A percentile compares a stretch with the other conserved stretches of the same genome.
phyloP scores from a whole-genome alignment of 2,113 vertebrate species.

The Gopherus evgoodei region DNA sequence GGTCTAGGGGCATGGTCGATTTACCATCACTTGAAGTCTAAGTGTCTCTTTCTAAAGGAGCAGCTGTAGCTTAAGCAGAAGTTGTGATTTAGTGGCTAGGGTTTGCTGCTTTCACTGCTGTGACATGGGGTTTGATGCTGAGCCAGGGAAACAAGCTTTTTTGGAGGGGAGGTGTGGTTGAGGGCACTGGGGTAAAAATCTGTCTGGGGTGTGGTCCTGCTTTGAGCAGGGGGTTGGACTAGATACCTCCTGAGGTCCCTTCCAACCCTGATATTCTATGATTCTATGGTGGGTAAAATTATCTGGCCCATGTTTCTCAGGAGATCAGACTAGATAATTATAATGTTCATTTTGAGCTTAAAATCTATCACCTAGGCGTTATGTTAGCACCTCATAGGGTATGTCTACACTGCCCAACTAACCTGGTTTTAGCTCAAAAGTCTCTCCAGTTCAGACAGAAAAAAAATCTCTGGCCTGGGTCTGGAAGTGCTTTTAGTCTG shows the following conservation, averaged over 20 bases:
- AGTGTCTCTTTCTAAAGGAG: neutral
- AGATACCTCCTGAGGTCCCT: too few species aligned
- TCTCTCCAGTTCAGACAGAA: neutral
- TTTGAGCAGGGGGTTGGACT: too few species aligned
- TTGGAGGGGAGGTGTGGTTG: too few species aligned
- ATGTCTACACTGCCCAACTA: neutral
- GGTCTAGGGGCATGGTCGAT: neutral
- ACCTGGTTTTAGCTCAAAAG: neutral
- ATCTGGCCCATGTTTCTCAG: neutral
- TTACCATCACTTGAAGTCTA: neutral
- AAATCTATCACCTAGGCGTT: neutral
- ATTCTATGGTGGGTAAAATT: neutral
- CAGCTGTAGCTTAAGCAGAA: neutral
- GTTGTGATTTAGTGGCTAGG: neutral
- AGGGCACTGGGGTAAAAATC: too few species aligned
- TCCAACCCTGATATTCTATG: too few species aligned
- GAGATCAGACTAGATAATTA: neutral
- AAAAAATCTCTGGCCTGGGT: neutral
- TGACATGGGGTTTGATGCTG: too few species aligned
- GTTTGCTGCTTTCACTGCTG: too few species aligned
- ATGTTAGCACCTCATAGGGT: neutral
- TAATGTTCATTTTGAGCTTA: neutral
- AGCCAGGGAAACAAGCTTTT: too few species aligned
- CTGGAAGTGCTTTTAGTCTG: neutral
- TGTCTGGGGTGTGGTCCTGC: too few species aligned